phyloP scores from a whole-genome alignment of 1,140 invertebrate species.

The Sitobion miscanthi region DNA sequence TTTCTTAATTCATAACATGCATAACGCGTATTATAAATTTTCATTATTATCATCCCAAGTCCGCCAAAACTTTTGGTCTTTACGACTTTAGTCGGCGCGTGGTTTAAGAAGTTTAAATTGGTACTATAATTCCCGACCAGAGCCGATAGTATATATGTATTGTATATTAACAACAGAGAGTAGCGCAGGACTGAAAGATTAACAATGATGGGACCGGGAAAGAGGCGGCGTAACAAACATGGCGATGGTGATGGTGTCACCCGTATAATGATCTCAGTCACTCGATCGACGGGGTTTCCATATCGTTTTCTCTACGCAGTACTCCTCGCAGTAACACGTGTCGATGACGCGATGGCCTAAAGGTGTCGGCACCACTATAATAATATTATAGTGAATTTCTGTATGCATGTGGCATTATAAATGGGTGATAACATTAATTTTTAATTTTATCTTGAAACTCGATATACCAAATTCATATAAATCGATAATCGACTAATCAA shows the following conservation, averaged over 20 bases:
- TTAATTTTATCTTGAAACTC: not conserved
- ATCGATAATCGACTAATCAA: too few relatives aligned
- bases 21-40: too few relatives aligned
- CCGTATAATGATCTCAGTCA: not conserved
- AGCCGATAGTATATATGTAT: not conserved
- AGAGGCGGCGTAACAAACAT: not conserved
- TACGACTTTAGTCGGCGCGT: not conserved
- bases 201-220: not conserved
- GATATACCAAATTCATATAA: not conserved
- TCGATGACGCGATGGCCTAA: not conserved
- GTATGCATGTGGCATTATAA: not conserved
- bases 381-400: too few relatives aligned
- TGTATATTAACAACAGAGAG: not conserved
- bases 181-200: not conserved
- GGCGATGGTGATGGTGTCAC: constrained; percentile 1
- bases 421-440: not conserved
- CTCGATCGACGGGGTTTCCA: not conserved
- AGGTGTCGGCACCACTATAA: not conserved
- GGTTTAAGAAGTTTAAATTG: not conserved
- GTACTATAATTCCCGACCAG: not conserved
- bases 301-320: not conserved
- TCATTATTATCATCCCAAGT: too few relatives aligned
- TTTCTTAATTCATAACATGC: too few relatives aligned
- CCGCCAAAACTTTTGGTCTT: too few relatives aligned
- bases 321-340: not conserved